Base-by-base conservation (phyloP, 2,888 invertebrate genomes). In the Coecobrya sp. region DNA sequence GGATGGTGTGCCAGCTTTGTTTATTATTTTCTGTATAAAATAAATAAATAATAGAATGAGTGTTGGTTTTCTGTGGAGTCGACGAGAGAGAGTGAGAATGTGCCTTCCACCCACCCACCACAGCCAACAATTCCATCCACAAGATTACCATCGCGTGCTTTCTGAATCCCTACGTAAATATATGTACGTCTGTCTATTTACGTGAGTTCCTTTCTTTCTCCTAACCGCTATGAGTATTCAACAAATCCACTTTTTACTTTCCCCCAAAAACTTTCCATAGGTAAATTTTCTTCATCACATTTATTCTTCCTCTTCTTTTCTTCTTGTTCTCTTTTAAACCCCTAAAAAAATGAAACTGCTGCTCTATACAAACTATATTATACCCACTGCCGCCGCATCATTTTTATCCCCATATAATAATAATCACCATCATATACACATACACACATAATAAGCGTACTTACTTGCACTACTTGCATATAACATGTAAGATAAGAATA, bases 271-370 rank as follows among this genome's bases (percentile, higher is more conserved):
- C 70, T 70, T 70, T 70, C n/a, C 7, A 25, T 68, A 68, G 68
- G 68, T 68, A 68, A 68, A 36, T 68, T 68, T 62, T 42, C 30
- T 10, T 70, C 70, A 16, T 70, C 70, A 70, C 70, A 62, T 70
- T 70, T 70, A 70, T 42, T 70, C 27, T 30, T 42, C 42, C n/a
- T 42, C 42, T 36, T 42, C 36, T 36, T n/a, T n/a, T 36, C 36
- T 36, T 36, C 36, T 36, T 36, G 2, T 36, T 7, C 7, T 4
- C 36, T 36, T 36, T 36, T 36, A 7, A 36, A 36, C 36, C 36
- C 36, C 36, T 2, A 36, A 36, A 36, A 36, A 36, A 36, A 7
- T 4, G 36, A 36, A 36, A 36, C 36, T 36, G 36, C 36, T 36
- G 3, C 2, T 36, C 36, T 36, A 36, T 36, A 36, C 36, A 36